Evolutionary conservation across 1,140 invertebrate species (phyloP).

Genomic region (Spodoptera frugiperda): DNA sequence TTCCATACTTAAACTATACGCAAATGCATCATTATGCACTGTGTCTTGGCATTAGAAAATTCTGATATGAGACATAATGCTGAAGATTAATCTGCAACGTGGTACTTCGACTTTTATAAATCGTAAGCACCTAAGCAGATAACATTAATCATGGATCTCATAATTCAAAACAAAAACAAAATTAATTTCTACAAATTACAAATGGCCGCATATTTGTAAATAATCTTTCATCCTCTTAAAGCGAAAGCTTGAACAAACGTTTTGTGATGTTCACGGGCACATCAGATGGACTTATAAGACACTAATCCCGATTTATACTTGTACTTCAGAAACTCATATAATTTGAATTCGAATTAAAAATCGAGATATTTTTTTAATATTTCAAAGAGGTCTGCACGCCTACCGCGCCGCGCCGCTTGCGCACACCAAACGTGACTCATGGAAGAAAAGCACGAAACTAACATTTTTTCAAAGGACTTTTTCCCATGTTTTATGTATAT

Average conservation of each 20-base stretch:
- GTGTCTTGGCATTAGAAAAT: slow-evolving; percentile 37
- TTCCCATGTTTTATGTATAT: background rate
- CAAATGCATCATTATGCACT: slow-evolving; percentile 42
- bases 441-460: slow-evolving; percentile 34
- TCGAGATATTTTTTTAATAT: slow-evolving; percentile 72
- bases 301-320: slow-evolving; percentile 77
- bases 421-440: slow-evolving; percentile 49
- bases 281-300: slow-evolving; percentile 68
- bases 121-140: background rate
- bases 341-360: slow-evolving; percentile 78
- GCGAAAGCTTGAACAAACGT: slow-evolving; percentile 71
- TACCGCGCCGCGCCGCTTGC: slow-evolving; percentile 25
- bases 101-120: background rate
- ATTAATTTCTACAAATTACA: slow-evolving; percentile 52
- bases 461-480: background rate
- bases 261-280: slow-evolving; percentile 67
- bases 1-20: slow-evolving; percentile 45
- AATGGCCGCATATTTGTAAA: slow-evolving; percentile 50
- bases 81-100: slow-evolving; percentile 27
- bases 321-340: slow-evolving; percentile 71
- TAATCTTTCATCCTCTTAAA: slow-evolving; percentile 69
- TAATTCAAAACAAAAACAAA: slow-evolving; percentile 32
- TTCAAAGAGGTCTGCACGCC: slow-evolving; percentile 58
- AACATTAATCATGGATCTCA: slow-evolving; percentile 7
- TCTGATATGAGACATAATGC: slow-evolving; percentile 2